Evolutionary conservation across 2,113 vertebrate species (phyloP), one percentile per base, ranked within the genome.

Genomic region (Phaethon lepturus): DNA sequence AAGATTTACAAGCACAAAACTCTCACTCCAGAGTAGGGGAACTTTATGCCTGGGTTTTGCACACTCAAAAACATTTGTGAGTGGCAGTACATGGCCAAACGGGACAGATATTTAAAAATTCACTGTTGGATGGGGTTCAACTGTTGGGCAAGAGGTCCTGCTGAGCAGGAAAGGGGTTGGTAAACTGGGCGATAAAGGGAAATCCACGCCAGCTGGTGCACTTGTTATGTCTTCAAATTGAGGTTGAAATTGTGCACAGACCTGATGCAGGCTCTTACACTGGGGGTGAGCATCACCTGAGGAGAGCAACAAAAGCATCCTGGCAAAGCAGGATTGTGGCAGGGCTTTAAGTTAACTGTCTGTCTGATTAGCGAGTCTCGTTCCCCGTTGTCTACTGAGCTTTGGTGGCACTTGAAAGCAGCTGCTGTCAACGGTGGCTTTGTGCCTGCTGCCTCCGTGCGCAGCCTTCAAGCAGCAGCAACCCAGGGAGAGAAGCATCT

Each of bases 171-270:
- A 74, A 28, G 10, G 14, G 35, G 24, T 23, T 78, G 28, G 26
- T n/a, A 45, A 52, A 31, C 26, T 58, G n/a, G 50, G 44, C 60
- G 20, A 14, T 29, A 71, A 50, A 47, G 22, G 25, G 40, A 60
- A 68, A 84, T 23, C 11, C 20, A 7, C 5, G 0, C 10, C 58
- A 12, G 9, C 0, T 77, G 53, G 33, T 67, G 31, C 2, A 0
- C 42, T 75, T 11, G 1, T 75, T 45, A 6, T 17, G 16, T 31
- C 38, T 52, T 63, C 42, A 31, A 73, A 83, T 77, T 63, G 25
- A 29, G 59, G 42, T 10, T 63, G 71, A 82, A 47, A 45, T 52
- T 28, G 28, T 33, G 42, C 49, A 13, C 29, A 60, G 53, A 18
- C 33, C 45, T 66, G 53, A 26, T 10, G 24, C 38, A 63, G 53